Percentiles rank a stretch among this genome's conserved stretches.
Conservation (phyloP, 2,797 vertebrate genomes). For the Crypturellus tataupa region DNA sequence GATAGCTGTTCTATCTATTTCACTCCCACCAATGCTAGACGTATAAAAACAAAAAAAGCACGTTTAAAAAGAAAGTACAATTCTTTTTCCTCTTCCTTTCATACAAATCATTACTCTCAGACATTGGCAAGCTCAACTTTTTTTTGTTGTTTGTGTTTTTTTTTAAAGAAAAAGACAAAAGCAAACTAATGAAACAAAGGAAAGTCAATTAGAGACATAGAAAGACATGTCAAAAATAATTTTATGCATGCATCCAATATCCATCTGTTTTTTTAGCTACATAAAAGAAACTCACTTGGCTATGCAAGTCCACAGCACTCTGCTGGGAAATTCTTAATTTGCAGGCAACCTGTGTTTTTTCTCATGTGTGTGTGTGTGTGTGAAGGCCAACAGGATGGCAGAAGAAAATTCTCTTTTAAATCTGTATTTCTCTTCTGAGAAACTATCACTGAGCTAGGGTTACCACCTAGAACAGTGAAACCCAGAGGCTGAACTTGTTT, state of each 20-base stretch:
- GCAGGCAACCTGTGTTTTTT: background rate
- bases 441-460: background rate
- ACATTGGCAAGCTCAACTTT: background rate
- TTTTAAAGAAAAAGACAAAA: background rate
- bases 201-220: background rate
- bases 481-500: background rate
- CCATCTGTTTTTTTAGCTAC: slow-evolving; percentile 14
- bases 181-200: background rate
- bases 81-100: slow-evolving; percentile 18
- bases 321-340: background rate
- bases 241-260: background rate
- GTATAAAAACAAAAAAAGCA: background rate
- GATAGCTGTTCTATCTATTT: background rate
- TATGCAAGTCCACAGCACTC: background rate
- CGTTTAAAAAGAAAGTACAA: background rate
- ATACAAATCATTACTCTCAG: background rate
- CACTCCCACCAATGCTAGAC: background rate
- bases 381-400: background rate
- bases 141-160: no score
- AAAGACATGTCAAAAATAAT: slow-evolving; percentile 16
- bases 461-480: background rate
- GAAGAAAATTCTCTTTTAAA: background rate
- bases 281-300: slow-evolving; percentile 1
- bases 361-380: no score
- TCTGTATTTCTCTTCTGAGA: background rate